Conservation (phyloP, 2,797 vertebrate genomes). For the Manis javanica region DNA sequence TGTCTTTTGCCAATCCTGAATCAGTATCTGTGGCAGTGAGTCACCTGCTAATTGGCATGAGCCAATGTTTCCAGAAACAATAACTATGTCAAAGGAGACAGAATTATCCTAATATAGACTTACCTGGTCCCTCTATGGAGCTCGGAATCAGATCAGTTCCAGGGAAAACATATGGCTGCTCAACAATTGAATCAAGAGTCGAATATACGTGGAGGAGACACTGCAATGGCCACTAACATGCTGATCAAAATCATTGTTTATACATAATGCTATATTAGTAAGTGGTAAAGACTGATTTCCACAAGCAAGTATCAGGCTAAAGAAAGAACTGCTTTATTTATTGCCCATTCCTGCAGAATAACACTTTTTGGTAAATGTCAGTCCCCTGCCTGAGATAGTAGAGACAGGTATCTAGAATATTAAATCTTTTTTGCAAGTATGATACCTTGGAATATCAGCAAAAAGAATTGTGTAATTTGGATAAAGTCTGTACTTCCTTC, state of each 20-base stretch:
- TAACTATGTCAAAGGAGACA: neutral
- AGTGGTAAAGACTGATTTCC: neutral
- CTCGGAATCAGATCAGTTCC: neutral
- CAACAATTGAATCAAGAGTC: neutral
- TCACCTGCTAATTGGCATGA: neutral
- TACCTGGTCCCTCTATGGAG: neutral
- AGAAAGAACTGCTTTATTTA: neutral
- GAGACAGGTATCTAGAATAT: neutral
- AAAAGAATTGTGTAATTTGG: neutral
- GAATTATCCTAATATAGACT: neutral
- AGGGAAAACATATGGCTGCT: neutral
- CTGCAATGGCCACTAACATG: neutral
- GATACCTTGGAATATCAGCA: neutral
- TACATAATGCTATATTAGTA: neutral
- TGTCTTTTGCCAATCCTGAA: neutral
- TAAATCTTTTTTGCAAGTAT: neutral
- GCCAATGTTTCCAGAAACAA: conserved; percentile 3
- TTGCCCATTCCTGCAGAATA: neutral
- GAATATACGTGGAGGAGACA: neutral
- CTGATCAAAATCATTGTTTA: neutral
- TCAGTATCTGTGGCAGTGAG: neutral
- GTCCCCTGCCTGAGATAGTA: neutral
- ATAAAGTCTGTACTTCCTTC: neutral
- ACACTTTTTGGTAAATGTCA: neutral
- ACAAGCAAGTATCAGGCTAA: neutral